A percentile compares a stretch with the other conserved stretches of the same genome.
Conservation (phyloP, 2,888 invertebrate genomes). For the Endomychus coccineus region DNA sequence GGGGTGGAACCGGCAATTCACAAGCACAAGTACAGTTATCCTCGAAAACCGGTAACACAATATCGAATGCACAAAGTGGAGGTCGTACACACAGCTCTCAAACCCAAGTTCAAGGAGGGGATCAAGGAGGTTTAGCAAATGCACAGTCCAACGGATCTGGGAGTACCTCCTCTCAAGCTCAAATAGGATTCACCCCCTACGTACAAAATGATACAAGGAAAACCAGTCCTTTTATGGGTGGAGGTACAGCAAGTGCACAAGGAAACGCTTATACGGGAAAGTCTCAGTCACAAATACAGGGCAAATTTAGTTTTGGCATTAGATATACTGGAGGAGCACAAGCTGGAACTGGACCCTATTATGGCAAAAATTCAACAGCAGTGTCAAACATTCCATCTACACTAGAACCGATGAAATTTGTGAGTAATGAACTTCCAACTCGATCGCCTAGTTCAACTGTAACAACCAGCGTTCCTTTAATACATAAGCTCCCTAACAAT, state of each 20-base stretch:
- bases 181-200: conserved; percentile 77
- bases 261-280: conserved; percentile 68
- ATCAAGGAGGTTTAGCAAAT: conserved; percentile 77
- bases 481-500: no score
- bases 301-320: conserved; percentile 61
- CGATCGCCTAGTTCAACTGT: no score
- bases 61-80: conserved; percentile 68
- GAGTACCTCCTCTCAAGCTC: conserved; percentile 80
- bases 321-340: conserved; percentile 64
- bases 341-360: conserved; percentile 59
- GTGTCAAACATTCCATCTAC: no score
- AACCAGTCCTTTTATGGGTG: conserved; percentile 52
- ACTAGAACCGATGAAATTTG: no score
- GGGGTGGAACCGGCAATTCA: conserved; percentile 65
- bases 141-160: conserved; percentile 80
- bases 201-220: conserved; percentile 54
- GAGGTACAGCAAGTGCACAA: conserved; percentile 72
- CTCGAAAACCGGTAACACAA: conserved; percentile 67
- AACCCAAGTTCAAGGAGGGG: conserved; percentile 72
- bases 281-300: conserved; percentile 76
- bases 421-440: no score
- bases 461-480: no score
- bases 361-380: no score
- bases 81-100: conserved; percentile 71
- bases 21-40: conserved; percentile 71